Evolutionary conservation across 2,888 invertebrate species (phyloP).

Genomic region (Serripes groenlandicus): DNA sequence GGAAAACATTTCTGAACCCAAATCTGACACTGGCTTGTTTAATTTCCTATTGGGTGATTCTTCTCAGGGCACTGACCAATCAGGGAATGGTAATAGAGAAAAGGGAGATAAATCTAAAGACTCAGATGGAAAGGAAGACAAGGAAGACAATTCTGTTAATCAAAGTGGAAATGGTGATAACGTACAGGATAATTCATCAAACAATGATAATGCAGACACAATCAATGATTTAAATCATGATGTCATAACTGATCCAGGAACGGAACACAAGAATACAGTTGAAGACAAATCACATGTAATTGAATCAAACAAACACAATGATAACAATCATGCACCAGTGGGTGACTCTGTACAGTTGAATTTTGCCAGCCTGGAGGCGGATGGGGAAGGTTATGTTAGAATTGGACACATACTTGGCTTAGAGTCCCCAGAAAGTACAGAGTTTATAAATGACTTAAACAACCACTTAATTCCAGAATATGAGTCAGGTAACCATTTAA

Average conservation of each 20-base stretch:
- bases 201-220: neutral
- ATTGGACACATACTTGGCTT: slow-evolving; percentile 12
- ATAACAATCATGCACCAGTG: neutral
- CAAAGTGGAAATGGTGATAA: neutral
- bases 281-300: neutral
- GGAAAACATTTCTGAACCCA: slow-evolving; percentile 75
- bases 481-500: neutral
- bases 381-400: neutral
- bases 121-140: slow-evolving; percentile 27
- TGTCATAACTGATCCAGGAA: neutral
- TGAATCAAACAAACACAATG: neutral
- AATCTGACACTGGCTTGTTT: slow-evolving; percentile 66
- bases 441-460: slow-evolving; percentile 1
- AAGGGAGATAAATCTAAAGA: slow-evolving; percentile 37
- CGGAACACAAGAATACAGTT: neutral
- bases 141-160: slow-evolving; percentile 46
- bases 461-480: neutral
- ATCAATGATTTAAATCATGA: neutral
- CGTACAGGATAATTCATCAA: neutral
- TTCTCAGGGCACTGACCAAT: slow-evolving; percentile 67
- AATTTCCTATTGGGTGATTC: slow-evolving; percentile 63
- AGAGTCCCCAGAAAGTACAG: slow-evolving; percentile 13
- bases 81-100: slow-evolving; percentile 25
- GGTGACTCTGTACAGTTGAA: neutral
- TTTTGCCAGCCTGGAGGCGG: neutral